Base-by-base conservation (phyloP, 1,140 invertebrate species). In the Drosophila albomicans region DNA sequence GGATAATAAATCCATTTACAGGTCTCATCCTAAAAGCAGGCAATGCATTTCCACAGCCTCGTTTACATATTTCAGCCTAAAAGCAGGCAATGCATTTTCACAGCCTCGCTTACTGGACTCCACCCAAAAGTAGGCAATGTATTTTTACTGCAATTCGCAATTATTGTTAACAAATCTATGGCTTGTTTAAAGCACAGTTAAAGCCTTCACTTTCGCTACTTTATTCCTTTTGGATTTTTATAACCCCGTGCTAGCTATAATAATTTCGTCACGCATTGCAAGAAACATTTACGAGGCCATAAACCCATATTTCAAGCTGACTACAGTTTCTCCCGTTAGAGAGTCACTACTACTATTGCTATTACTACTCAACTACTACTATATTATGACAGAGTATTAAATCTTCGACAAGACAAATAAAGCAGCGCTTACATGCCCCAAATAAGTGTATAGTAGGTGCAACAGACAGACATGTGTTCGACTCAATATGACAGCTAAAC, bases 401-500 rank as follows among this genome's bases (percentile, higher is more conserved):
- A 64, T 51, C 35, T 64, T 51, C 62, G 46, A 63, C 43, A 63
- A 46, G 13, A 10, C 16, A n/a, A 38, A 63, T 63, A 16, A 35
- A 16, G 32, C 35, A 35, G 35, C 20, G 32, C 51, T 54, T 63
- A 48, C 43, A 16, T 68, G 70, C 35, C 56, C 64, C 64, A 73
- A 73, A 73, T 67, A 59, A 43, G 8, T 6, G 16, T 49, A 38
- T 35, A 49, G n/a, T 35, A 48, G 61, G 52, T 72, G 62, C 62
- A 64, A 52, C 62, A 63, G 46, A 63, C 61, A 41, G 54, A 73
- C 63, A 46, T 38, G 30, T 59, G 63, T 67, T 51, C 54, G 64
- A 43, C 45, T 57, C 56, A 32, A 41, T 57, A n/a, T 75, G 72
- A 75, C 52, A 58, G 72, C 58, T 63, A 75, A 63, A 62, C 58